Percentiles rank a stretch among this genome's conserved stretches.
phyloP scores from a whole-genome alignment of 2,797 vertebrate genomes.

The Fundulus diaphanus region DNA sequence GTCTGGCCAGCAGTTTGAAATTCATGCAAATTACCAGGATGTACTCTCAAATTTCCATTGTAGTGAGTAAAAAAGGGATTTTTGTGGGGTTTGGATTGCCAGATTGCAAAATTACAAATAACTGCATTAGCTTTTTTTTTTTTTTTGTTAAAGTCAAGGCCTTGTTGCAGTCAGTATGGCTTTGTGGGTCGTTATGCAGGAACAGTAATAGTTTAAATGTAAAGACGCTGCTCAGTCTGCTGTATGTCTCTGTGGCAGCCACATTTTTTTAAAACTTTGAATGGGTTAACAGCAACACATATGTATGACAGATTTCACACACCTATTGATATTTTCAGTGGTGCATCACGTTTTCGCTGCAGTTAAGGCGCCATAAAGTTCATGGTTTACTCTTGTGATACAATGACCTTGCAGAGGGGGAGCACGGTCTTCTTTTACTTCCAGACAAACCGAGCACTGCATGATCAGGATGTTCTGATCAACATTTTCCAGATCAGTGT shows the following conservation, averaged over 20 bases:
- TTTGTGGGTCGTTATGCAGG: background rate
- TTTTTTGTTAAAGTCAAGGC: background rate
- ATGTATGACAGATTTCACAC: background rate
- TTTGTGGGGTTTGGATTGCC: background rate
- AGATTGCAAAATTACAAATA: background rate
- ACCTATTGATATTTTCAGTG: background rate
- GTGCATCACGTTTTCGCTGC: background rate
- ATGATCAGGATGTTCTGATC: background rate
- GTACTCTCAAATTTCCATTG: no score
- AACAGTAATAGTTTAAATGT: background rate
- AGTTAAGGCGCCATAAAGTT: background rate
- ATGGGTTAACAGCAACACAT: background rate
- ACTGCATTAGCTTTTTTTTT: background rate
- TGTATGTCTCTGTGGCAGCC: background rate
- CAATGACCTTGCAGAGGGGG: background rate
- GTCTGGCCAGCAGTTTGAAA: background rate
- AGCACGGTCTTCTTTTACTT: background rate
- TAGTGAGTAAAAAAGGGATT: background rate
- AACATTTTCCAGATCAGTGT: background rate
- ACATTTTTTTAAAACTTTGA: background rate
- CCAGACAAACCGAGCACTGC: background rate
- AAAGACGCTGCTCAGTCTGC: background rate
- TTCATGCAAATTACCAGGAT: no score
- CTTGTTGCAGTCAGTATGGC: background rate
- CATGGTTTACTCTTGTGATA: background rate